Evolutionary conservation across 2,888 invertebrate genomes (phyloP), one percentile per base, ranked within the genome.

Genomic region (Lepidocyrtoides sp.): DNA sequence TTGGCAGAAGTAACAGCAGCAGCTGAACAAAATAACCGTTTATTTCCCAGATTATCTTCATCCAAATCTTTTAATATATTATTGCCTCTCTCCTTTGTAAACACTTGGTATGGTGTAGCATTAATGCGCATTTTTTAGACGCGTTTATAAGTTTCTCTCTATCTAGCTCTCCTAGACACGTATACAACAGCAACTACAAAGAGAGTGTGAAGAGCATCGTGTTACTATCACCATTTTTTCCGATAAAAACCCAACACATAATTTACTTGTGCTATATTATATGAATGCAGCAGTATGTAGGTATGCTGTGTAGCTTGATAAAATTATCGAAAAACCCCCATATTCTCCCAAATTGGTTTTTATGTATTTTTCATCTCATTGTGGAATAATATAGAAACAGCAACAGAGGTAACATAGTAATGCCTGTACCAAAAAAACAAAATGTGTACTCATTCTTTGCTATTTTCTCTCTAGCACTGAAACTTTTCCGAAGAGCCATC

Each of bases 201-300:
- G 48, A n/a, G 32, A 36, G 85, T 75, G 85, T 75, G 75, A 75
- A 85, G 51, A 51, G 85, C 85, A 85, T 85, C 85, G 54, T 75
- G 84, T 84, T 84, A 84, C 84, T 51, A 51, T 12, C 51, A 85
- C 17, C 23, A 51, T 14, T 32, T 44, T 51, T n/a, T 29, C 29
- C 48, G 57, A 82, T 82, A 81, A 48, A 14, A 44, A 10, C n/a
- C 51, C 51, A 51, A 51, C 44, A 36, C 36, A 36, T 36, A 36
- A 36, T 36, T 4, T 36, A 51, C 51, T 3, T 51, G 51, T n/a
- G 51, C 51, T 51, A 51, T 51, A 44, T 44, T n/a, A n/a, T n/a
- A n/a, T n/a, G 51, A n/a, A 51, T 51, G n/a, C n/a, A 51, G 51
- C 4, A n/a, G 2, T 2, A 51, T 51, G 7, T 2, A 36, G 7